Evolutionary conservation across 2,113 vertebrate genomes (phyloP).

Genomic region (Corydoras maculifer): DNA sequence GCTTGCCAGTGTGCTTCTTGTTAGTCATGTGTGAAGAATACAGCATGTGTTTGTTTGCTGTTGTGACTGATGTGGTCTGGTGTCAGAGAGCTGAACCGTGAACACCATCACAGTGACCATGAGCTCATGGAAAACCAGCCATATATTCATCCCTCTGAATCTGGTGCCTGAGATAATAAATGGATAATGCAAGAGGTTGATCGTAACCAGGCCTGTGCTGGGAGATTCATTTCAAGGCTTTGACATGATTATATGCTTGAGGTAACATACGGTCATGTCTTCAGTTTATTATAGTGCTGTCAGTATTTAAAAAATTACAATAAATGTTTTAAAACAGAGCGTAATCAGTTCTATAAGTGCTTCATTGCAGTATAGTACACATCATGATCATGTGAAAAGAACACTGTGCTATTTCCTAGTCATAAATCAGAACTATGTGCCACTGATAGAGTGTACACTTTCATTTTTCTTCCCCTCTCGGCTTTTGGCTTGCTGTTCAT

Average conservation of each 20-base stretch:
- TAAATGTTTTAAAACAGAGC: not conserved
- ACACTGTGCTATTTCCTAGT: not conserved
- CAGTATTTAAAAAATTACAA: not conserved
- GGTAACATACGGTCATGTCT: slow-evolving; percentile 14
- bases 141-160: slow-evolving; percentile 24
- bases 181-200: slow-evolving; percentile 21
- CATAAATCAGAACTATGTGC: not conserved
- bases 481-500: slow-evolving; percentile 4
- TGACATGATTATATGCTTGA: slow-evolving; percentile 29
- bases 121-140: slow-evolving; percentile 45
- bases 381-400: not conserved
- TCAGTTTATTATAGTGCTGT: not conserved
- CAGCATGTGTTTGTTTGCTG: not conserved
- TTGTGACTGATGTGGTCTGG: not conserved
- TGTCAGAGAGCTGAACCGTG: not conserved
- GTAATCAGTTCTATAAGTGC: not conserved
- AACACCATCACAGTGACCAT: slow-evolving; percentile 29
- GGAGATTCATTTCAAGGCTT: slow-evolving; percentile 22
- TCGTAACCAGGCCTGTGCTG: slow-evolving; percentile 24
- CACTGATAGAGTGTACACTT: not conserved
- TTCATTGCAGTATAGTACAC: not conserved
- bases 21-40: slow-evolving; percentile 5
- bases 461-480: not conserved
- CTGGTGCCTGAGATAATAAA: slow-evolving; percentile 27
- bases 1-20: slow-evolving; percentile 1